phyloP scores from a whole-genome alignment of 2,888 invertebrate genomes.

The Synergus japonicus region DNA sequence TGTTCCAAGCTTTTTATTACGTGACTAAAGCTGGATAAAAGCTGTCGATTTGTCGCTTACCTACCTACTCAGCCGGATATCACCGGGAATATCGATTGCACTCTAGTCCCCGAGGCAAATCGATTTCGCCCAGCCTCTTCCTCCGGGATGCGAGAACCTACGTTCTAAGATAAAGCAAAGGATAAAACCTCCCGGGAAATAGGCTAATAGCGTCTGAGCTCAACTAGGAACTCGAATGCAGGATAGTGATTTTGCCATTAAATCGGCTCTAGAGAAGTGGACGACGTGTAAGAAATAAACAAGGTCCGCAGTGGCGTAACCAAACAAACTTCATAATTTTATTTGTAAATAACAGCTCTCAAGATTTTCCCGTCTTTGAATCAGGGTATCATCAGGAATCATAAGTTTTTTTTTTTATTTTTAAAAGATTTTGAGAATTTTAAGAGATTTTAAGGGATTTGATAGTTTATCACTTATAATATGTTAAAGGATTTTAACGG shows the following conservation, averaged over 20 bases:
- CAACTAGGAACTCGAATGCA: slow-evolving; percentile 35
- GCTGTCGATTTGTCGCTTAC: slow-evolving; percentile 45
- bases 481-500: no score
- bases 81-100: neutral
- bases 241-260: slow-evolving; percentile 37
- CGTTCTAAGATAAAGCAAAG: slow-evolving; percentile 36
- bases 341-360: no score
- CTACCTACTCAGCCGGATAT: slow-evolving; percentile 25
- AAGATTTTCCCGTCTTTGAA: no score
- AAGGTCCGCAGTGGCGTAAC: neutral
- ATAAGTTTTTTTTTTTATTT: no score
- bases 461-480: no score
- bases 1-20: slow-evolving; percentile 54
- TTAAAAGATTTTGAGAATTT: no score
- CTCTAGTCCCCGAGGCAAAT: slow-evolving; percentile 21
- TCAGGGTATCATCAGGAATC: no score
- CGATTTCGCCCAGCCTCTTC: slow-evolving; percentile 28
- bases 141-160: slow-evolving; percentile 24
- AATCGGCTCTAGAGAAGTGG: slow-evolving; percentile 20
- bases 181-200: slow-evolving; percentile 40
- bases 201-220: slow-evolving; percentile 40
- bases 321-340: no score
- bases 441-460: no score
- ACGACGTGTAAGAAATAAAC: slow-evolving; percentile 26
- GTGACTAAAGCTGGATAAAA: slow-evolving; percentile 54